Evolutionary conservation across 2,113 vertebrate genomes (phyloP), one percentile per base, ranked within the genome.

Genomic region (Zapornia atra): DNA sequence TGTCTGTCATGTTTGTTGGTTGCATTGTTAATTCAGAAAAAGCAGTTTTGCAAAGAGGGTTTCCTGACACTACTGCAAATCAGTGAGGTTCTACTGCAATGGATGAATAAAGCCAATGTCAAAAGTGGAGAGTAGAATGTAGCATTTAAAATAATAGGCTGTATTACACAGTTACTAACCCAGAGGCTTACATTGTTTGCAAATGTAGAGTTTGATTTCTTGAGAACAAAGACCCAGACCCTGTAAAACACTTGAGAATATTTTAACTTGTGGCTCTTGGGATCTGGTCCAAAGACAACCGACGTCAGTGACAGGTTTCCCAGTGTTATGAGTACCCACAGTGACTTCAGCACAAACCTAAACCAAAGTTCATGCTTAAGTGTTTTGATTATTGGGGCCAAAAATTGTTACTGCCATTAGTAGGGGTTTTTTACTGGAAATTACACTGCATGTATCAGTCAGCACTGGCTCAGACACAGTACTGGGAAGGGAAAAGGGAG

Each of bases 31-130:
- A 92, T 92, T 90, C 53, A 64, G 86, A 93, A 94, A 90, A 94
- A 57, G 60, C 66, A 48, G 73, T 89, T 92, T 91, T 95, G 75
- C 44, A 53, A 88, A 81, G 81, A 92, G 89, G 26, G 36, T 86
- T 95, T 96, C 71, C 84, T 94, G 82, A 82, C 46, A n/a, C 31
- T 90, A 14, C 46, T 90, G 31, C 82, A 86, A 96, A 94, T 96
- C 82, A 94, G 96, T 96, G 96, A 97, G 88, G 95, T 96, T 96
- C 96, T 96, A 96, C 96, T 97, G 94, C 96, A 95, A 77, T 76
- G 57, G 73, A 40, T 90, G 33, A 84, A 86, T 95, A 95, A 96
- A 95, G 57, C 24, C 61, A 66, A 64, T 90, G 48, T 87, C 68
- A 93, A 95, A 96, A 95, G 83, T 93, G 86, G 90, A 93, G 95